phyloP scores from a whole-genome alignment of 2,888 invertebrate species.

The Phymatocera aterrima region DNA sequence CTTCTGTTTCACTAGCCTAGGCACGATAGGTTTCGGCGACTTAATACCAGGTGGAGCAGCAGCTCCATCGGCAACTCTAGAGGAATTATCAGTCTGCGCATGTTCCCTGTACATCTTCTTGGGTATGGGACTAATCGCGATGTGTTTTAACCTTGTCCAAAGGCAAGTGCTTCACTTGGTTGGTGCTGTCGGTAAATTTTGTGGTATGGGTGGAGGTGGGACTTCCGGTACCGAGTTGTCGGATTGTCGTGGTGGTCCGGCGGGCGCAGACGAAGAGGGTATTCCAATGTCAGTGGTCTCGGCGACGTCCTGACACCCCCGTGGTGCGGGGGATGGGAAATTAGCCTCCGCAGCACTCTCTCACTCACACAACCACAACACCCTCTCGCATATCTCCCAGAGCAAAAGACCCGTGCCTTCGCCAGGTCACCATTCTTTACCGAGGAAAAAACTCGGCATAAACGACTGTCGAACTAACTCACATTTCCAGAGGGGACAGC shows the following conservation, averaged over 20 bases:
- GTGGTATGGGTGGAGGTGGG: conserved; percentile 63
- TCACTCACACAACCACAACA: conserved; percentile 47
- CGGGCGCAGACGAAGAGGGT: conserved; percentile 73
- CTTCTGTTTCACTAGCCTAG: conserved; percentile 87
- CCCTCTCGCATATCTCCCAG: conserved; percentile 44
- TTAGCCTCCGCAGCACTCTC: conserved; percentile 64
- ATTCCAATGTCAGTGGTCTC: conserved; percentile 75
- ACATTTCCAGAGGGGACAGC: conserved; percentile 81
- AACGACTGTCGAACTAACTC: conserved; percentile 61
- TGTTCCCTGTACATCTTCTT: conserved; percentile 89
- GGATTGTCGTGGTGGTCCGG: conserved; percentile 56
- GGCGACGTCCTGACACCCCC: conserved; percentile 76
- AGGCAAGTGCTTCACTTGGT: conserved; percentile 82
- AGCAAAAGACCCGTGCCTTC: conserved; percentile 60
- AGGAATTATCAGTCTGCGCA: conserved; percentile 84
- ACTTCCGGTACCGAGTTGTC: conserved; percentile 7
- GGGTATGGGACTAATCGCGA: conserved; percentile 90
- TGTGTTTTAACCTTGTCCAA: conserved; percentile 91
- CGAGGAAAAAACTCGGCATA: conserved; percentile 72
- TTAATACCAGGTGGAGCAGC: conserved; percentile 80
- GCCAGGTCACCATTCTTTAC: conserved; percentile 76
- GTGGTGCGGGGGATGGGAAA: conserved; percentile 73
- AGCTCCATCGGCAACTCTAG: conserved; percentile 74
- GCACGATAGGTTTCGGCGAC: conserved; percentile 91
- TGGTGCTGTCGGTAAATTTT: conserved; percentile 75